These are phyloP conservation scores for Dipus sagitta DNA, from an alignment of 2,797 vertebrate genomes.

Conservation along the genomic window DNA sequence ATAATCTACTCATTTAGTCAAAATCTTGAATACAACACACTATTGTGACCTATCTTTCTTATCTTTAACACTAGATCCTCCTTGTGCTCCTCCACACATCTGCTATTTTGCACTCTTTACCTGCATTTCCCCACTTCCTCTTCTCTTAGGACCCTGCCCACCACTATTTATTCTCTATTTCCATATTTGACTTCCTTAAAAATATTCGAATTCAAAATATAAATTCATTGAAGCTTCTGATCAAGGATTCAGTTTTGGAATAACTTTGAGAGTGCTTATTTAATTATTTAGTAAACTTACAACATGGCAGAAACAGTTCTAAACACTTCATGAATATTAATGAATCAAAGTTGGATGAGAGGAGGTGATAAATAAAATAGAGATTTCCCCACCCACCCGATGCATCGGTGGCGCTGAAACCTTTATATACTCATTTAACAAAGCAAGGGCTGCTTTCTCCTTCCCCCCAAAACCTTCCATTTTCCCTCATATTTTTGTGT, in stretches of 20 bases:
- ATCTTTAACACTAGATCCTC: neutral
- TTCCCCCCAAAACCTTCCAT: neutral
- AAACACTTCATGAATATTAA: constrained; percentile 61
- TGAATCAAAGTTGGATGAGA: constrained; percentile 8
- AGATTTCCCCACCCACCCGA: neutral
- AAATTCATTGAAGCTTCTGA: constrained; percentile 37
- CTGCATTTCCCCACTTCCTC: fast-evolving
- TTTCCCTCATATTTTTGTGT: constrained; percentile 23
- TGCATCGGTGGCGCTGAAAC: neutral
- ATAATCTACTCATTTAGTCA: neutral
- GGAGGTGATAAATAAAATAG: constrained; percentile 32
- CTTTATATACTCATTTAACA: neutral
- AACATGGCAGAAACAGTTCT: constrained; percentile 4
- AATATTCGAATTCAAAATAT: constrained; percentile 46
- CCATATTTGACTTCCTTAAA: constrained; percentile 16
- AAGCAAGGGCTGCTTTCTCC: neutral
- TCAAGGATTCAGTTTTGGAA: constrained; percentile 60
- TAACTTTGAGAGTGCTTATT: constrained; percentile 49
- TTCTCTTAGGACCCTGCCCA: neutral
- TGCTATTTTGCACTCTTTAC: neutral
- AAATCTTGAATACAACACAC: neutral
- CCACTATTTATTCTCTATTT: neutral
- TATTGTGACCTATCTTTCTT: neutral
- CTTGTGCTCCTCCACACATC: neutral
- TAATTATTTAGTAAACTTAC: constrained; percentile 63